Base-by-base conservation (phyloP, 2,888 invertebrate species). In the Agonopterix subpropinquella region DNA sequence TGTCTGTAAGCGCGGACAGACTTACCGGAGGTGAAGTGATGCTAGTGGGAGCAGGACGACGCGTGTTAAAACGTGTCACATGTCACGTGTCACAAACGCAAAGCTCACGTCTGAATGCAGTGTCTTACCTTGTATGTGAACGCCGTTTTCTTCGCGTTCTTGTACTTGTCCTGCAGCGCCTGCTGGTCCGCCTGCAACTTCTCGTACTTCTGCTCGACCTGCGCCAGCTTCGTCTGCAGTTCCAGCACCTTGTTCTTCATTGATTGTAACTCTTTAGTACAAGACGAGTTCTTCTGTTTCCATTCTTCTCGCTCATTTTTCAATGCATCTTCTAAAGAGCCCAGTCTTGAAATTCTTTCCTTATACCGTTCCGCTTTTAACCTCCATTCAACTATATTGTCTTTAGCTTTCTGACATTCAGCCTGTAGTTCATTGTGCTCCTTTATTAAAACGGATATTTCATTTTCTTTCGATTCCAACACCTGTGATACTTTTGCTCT, bases 141-240 rank as follows among this genome's bases (percentile, higher is more conserved):
- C 36, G 91, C 90, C 36, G 90, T 91, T 62, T 90, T 90, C 69
- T 92, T 92, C 2, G 90, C 90, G 48, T 90, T 90, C 60, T 90
- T 90, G 64, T 92, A 92, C 61, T 92, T 92, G 8, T 89, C 89
- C 48, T 90, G 90, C 28, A 92, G 53, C 8, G 73, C 65, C 15
- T 87, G 78, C 47, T 90, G 72, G 44, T 91, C 90, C 0, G 70
- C 57, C 41, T 83, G 77, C 39, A 84, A 41, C 15, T 72, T 76
- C 2, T 73, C 73, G 54, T 72, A 77, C 37, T 70, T 72, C 41
- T 82, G 69, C 46, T 85, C 86, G 48, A 90, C 70, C 43, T 86
- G 85, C 1, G 77, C 59, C 41, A 90, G 80, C 10, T 82, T 81
- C 2, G 77, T 62, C 45, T 91, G 82, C 37, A 84, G 47, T 39